phyloP scores from a whole-genome alignment of 1,140 invertebrate species.

The Drosophila simulans region DNA sequence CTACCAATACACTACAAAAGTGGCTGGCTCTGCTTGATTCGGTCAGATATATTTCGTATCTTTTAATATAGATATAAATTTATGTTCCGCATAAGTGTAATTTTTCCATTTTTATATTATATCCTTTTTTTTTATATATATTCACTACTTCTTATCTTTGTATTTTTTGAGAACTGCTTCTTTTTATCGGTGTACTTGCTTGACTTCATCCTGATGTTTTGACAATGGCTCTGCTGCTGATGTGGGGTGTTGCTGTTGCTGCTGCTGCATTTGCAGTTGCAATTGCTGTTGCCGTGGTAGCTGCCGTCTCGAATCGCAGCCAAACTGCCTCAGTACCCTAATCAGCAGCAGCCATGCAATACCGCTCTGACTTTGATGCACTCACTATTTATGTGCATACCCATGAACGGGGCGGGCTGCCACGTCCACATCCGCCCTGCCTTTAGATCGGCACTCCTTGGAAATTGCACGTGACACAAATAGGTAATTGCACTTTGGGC shows the following conservation, averaged over 20 bases:
- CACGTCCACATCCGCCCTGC: conserved; percentile 8
- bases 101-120: no score
- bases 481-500: conserved; percentile 68
- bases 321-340: conserved; percentile 65
- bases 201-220: conserved; percentile 47
- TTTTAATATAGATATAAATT: no score
- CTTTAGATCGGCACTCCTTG: background rate
- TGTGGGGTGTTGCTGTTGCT: conserved; percentile 6
- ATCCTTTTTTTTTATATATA: background rate
- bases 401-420: conserved; percentile 9
- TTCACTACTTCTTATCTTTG: no score
- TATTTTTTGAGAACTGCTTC: background rate
- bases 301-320: conserved; percentile 29
- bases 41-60: no score
- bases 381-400: conserved; percentile 59
- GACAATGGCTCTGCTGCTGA: conserved; percentile 49
- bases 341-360: conserved; percentile 58
- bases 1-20: background rate
- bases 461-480: conserved; percentile 67
- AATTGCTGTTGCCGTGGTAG: conserved; percentile 6
- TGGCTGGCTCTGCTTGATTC: no score
- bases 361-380: conserved; percentile 64
- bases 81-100: no score
- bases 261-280: background rate
- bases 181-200: conserved; percentile 6